Conservation (phyloP, 2,113 vertebrate genomes). For the Arothron firmamentum region DNA sequence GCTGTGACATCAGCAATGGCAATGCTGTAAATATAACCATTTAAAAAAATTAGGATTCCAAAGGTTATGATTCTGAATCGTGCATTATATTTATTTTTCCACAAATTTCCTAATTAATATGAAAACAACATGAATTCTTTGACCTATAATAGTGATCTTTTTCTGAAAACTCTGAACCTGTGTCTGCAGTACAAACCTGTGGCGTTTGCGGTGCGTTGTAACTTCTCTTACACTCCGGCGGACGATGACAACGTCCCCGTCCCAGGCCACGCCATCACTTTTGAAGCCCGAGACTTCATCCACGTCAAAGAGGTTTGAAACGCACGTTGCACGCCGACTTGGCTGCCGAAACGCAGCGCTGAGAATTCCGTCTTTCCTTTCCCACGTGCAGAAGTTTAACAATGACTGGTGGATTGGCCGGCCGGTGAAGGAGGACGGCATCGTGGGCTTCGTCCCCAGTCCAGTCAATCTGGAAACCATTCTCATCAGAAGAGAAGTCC, state of each 20-base stretch:
- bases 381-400: conserved; percentile 87
- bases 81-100: neutral
- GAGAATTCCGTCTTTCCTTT: neutral
- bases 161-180: conserved; percentile 17
- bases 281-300: conserved; percentile 96
- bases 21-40: too few species aligned
- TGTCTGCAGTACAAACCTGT: conserved; percentile 88
- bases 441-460: conserved; percentile 98
- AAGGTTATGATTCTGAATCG: too few species aligned
- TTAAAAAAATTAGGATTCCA: too few species aligned
- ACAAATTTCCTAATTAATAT: neutral
- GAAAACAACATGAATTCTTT: neutral
- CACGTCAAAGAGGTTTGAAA: conserved; percentile 95
- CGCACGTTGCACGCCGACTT: neutral
- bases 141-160: neutral
- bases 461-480: conserved; percentile 97
- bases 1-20: too few species aligned
- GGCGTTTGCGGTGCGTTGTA: conserved; percentile 97
- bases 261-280: conserved; percentile 92
- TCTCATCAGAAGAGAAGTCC: conserved; percentile 94
- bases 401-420: conserved; percentile 99
- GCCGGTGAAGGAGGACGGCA: conserved; percentile 94
- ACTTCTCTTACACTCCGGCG: conserved; percentile 92
- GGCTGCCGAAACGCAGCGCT: neutral
- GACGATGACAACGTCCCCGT: conserved; percentile 95